phyloP scores from a whole-genome alignment of 2,797 vertebrate species.

The Miichthys miiuy region DNA sequence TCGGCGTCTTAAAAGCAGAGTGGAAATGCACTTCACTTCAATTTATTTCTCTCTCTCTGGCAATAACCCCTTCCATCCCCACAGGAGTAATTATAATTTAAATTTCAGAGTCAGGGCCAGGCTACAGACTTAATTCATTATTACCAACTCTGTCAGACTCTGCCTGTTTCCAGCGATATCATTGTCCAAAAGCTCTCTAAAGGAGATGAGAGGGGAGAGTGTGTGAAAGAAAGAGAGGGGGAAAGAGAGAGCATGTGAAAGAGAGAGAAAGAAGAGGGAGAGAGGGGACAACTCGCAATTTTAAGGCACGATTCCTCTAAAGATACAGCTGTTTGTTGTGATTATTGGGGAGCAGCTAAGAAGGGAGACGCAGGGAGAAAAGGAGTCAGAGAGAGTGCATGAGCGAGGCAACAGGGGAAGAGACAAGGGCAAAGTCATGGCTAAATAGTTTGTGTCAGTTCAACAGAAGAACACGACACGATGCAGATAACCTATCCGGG shows the following conservation, averaged over 20 bases:
- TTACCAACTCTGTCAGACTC: constrained; percentile 84
- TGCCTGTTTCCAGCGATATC: constrained; percentile 85
- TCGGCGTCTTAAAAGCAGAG: constrained; percentile 82
- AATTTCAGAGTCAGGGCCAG: constrained; percentile 88
- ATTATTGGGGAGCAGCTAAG: constrained; percentile 81
- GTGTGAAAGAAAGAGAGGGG: constrained; percentile 64
- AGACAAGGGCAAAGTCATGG: constrained; percentile 45
- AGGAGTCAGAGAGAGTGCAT: constrained; percentile 71
- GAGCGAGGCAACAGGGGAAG: constrained; percentile 30
- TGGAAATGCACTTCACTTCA: constrained; percentile 85
- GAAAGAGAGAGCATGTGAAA: constrained; percentile 40
- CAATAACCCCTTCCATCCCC: constrained; percentile 86
- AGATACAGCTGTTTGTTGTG: constrained; percentile 87
- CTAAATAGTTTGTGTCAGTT: constrained; percentile 57
- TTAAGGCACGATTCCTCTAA: constrained; percentile 87
- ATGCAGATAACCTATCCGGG: background rate
- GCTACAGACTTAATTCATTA: constrained; percentile 88
- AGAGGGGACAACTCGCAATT: constrained; percentile 75
- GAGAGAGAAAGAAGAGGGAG: constrained; percentile 33
- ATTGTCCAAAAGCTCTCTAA: constrained; percentile 85
- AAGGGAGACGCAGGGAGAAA: constrained; percentile 67
- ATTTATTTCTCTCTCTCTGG: constrained; percentile 87
- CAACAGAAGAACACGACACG: constrained; percentile 80
- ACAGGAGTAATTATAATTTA: constrained; percentile 90
- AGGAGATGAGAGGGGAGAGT: constrained; percentile 81